phyloP scores from a whole-genome alignment of 1,140 invertebrate genomes.

The Cotesia chilonis region DNA sequence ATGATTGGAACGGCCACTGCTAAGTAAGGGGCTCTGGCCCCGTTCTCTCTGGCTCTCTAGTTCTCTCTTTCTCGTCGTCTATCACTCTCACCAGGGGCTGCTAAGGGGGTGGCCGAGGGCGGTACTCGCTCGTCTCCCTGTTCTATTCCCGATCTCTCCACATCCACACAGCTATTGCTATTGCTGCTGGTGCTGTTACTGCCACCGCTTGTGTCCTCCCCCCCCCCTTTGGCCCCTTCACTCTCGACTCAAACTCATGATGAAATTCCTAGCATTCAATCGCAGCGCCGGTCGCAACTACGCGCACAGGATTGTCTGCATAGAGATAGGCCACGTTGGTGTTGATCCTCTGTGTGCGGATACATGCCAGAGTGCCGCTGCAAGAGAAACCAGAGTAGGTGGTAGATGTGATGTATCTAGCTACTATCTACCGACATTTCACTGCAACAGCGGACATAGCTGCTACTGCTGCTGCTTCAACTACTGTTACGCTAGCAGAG shows the following conservation, averaged over 20 bases:
- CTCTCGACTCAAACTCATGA: slow-evolving; percentile 60
- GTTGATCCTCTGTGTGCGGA: slow-evolving; percentile 25
- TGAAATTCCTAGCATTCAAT: slow-evolving; percentile 68
- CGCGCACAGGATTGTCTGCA: slow-evolving; percentile 31
- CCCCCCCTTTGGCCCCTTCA: slow-evolving; percentile 48
- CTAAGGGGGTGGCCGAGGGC: slow-evolving; percentile 53
- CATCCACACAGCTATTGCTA: slow-evolving; percentile 9
- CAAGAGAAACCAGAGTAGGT: slow-evolving; percentile 16
- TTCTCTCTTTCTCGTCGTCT: slow-evolving; percentile 31
- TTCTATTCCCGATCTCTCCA: slow-evolving; percentile 35
- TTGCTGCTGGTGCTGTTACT: too few relatives aligned
- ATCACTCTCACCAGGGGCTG: slow-evolving; percentile 4
- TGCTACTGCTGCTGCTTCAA: not conserved
- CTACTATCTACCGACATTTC: slow-evolving; percentile 20
- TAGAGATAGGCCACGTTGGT: slow-evolving; percentile 19
- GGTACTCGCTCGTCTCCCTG: slow-evolving; percentile 51
- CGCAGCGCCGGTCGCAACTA: slow-evolving; percentile 60
- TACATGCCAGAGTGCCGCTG: not conserved
- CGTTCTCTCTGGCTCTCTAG: slow-evolving; percentile 34
- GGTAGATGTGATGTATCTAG: slow-evolving; percentile 2
- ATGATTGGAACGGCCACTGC: slow-evolving; percentile 66
- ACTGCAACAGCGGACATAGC: slow-evolving; percentile 18
- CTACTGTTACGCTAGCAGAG: slow-evolving; percentile 18
- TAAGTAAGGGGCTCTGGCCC: slow-evolving; percentile 63
- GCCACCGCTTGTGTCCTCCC: slow-evolving; percentile 12